Base-by-base conservation (phyloP, 2,113 vertebrate genomes). In the Cephalopholis sonnerati region DNA sequence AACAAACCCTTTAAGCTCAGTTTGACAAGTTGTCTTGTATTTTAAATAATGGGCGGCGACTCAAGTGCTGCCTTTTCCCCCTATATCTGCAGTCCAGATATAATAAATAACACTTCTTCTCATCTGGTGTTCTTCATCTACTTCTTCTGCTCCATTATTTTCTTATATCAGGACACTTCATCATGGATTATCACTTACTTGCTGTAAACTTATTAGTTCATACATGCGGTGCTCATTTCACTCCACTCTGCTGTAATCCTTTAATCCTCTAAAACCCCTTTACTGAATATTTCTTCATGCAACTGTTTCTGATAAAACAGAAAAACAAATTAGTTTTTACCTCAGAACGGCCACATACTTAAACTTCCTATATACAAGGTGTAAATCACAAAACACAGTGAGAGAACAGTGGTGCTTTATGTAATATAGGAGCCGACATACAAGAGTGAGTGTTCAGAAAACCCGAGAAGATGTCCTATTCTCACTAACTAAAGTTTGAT, bases 231-330 rank as follows among this genome's bases (percentile, higher is more conserved):
- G 39, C 11, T 57, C 29, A 48, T 39, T 82, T 63, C 5, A 4
- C 48, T 69, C 7, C 25, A 54, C 65, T 76, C 61, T 20, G 66
- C 50, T 61, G 18, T 54, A 62, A 39, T 86, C 65, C 24, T 36
- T 74, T 79, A 62, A 86, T 59, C 29, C 68, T 51, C n/a, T 68
- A 24, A 83, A 83, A 68, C 32, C 16, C 36, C 66, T 29, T 67
- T 27, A 44, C n/a, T 50, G 41, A 68, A 68, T 65, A 41, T 66
- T 27, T 7, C 25, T 66, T 67, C 39, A 20, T 58, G 50, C 36
- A 69, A 61, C 41, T 46, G 29, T 67, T 7, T 17, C 41, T 18
- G n/a, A 71, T 57, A 59, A 46, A 72, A 57, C n/a, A 18, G 25
- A 46, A 22, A 32, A 67, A 50, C 16, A 67, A 22, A n/a, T 53